phyloP scores from a whole-genome alignment of 2,113 vertebrate species.

The Protobothrops mucrosquamatus region DNA sequence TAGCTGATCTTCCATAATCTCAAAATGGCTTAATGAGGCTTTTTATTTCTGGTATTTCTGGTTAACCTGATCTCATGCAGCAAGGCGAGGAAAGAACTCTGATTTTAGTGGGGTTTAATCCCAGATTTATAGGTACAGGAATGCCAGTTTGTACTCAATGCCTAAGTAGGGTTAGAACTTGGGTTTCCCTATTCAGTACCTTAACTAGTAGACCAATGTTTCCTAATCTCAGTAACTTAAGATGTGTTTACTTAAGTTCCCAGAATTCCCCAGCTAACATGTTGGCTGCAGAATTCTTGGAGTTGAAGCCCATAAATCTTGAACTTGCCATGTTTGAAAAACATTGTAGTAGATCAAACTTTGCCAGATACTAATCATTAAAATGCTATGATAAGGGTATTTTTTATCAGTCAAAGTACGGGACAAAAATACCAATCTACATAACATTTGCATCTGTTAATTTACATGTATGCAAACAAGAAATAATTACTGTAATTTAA shows the following conservation, averaged over 20 bases:
- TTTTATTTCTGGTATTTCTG: background rate
- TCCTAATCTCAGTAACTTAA: background rate
- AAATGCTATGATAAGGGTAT: background rate
- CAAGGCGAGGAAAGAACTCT: background rate
- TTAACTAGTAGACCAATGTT: background rate
- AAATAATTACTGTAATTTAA: background rate
- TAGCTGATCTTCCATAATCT: background rate
- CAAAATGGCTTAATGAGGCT: background rate
- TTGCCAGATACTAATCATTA: background rate
- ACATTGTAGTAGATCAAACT: background rate
- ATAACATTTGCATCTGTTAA: background rate
- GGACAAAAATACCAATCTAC: background rate
- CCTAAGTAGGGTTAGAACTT: background rate
- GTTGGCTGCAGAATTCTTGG: background rate
- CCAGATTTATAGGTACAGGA: background rate
- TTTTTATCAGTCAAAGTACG: background rate
- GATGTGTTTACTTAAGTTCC: background rate
- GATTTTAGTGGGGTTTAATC: background rate
- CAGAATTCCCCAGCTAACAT: background rate
- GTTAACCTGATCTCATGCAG: background rate
- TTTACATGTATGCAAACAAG: background rate
- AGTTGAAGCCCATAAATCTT: background rate
- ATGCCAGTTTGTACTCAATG: background rate
- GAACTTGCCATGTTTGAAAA: background rate
- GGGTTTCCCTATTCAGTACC: background rate